phyloP scores from a whole-genome alignment of 37 sponge, comb jelly and placozoan species.

The Halichondria panicea region DNA sequence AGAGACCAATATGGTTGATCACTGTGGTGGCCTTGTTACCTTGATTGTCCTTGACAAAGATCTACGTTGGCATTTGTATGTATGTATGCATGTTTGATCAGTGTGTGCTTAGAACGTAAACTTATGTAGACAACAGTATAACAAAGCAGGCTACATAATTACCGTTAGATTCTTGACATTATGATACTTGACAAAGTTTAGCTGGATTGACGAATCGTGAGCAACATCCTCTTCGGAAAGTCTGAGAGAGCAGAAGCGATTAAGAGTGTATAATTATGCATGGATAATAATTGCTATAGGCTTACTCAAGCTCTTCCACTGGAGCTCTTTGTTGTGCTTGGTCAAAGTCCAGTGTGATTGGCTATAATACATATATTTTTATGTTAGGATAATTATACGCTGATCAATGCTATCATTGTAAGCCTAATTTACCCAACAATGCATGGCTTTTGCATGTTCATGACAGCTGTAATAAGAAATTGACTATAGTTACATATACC shows the following conservation, averaged over 20 bases:
- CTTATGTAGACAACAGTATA: too few relatives aligned
- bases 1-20: constrained; percentile 66
- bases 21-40: constrained; percentile 82
- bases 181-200: constrained; percentile 93
- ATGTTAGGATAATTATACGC: too few relatives aligned
- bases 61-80: too few relatives aligned
- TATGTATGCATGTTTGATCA: too few relatives aligned
- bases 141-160: too few relatives aligned
- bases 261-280: not conserved
- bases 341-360: constrained; percentile 91
- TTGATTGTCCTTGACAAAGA: constrained; percentile 87
- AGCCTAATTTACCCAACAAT: too few relatives aligned
- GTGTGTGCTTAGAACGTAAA: too few relatives aligned
- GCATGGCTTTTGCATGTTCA: too few relatives aligned
- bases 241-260: constrained; percentile 7
- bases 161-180: constrained; percentile 87
- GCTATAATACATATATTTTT: too few relatives aligned
- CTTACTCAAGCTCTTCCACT: constrained; percentile 69
- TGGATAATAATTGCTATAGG: not conserved
- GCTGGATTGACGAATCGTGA: constrained; percentile 52
- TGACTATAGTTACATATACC: too few relatives aligned
- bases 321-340: constrained; percentile 70
- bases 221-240: constrained; percentile 61
- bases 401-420: too few relatives aligned
- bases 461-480: too few relatives aligned